Base-by-base conservation (phyloP, 37 sponge, comb jelly and placozoan species). In the Chondrosia reniformis region DNA sequence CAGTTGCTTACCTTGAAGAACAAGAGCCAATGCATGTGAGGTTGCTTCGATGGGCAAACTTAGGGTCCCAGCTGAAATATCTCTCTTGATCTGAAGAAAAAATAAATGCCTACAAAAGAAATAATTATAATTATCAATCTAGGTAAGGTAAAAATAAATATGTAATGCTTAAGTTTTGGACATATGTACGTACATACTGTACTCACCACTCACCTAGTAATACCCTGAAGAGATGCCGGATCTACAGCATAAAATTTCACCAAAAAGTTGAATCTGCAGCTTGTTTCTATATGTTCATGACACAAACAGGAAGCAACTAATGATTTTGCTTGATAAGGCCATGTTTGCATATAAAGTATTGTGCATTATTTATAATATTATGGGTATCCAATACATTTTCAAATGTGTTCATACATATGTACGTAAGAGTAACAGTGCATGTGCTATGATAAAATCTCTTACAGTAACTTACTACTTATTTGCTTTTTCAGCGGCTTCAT, bases 401-500 rank as follows among this genome's bases (percentile, higher is more conserved):
- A n/a, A n/a, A n/a, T n/a, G n/a, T n/a, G n/a, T n/a, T n/a, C n/a
- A n/a, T n/a, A n/a, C n/a, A n/a, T n/a, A n/a, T n/a, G n/a, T n/a
- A n/a, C n/a, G n/a, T n/a, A n/a, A n/a, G n/a, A n/a, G n/a, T n/a
- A n/a, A n/a, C n/a, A n/a, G n/a, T 30, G 28, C 61, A 59, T 30
- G 28, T 6, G 17, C 61, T 15, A 10, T 15, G 10, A 49, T 15
- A 49, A 10, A 49, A 10, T 49, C 15, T 49, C 52, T 15, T 49
- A 15, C 52, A 49, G 15, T 49, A 49, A 63, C 84, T 88, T 39
- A 88, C 89, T 77, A 52, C 77, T 88, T 0, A 78, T 46, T 43
- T 88, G 89, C 42, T 83, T 84, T 69, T 79, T 88, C 17, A 79
- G 31, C 32, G 89, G 73, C 40, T 88, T 88, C 12, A 49, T 15